A percentile compares a stretch with the other conserved stretches of the same genome.
These are phyloP conservation scores for Folsomia candida DNA, from an alignment of 2,888 invertebrate species.

Conservation along the genomic window DNA sequence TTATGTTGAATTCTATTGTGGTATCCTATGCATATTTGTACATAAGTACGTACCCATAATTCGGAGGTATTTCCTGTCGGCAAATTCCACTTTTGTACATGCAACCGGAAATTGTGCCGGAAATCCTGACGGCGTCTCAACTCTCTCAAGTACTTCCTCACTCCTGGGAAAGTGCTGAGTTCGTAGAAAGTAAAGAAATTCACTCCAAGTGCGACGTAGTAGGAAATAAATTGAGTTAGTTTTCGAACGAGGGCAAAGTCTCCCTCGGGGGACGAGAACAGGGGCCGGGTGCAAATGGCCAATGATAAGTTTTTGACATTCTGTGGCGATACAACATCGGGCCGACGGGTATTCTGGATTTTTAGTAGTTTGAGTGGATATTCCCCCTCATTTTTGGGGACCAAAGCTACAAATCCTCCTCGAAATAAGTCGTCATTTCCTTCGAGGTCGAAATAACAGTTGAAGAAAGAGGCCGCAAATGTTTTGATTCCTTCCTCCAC, in stretches of 20 bases:
- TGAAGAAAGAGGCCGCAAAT: slow-evolving; percentile 44
- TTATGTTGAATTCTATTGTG: no score
- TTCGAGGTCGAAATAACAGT: slow-evolving; percentile 36
- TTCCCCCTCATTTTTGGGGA: slow-evolving; percentile 30
- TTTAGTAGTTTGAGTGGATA: slow-evolving; percentile 47
- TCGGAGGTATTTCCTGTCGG: slow-evolving; percentile 48
- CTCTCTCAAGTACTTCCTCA: slow-evolving; percentile 33
- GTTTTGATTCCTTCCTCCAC: slow-evolving; percentile 49
- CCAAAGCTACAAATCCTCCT: slow-evolving; percentile 36
- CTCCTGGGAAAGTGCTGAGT: slow-evolving; percentile 37
- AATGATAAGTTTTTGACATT: slow-evolving; percentile 17
- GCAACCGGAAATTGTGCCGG: neutral
- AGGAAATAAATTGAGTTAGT: slow-evolving; percentile 51
- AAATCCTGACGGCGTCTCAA: neutral
- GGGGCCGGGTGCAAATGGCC: slow-evolving; percentile 51
- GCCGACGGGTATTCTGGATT: slow-evolving; percentile 23
- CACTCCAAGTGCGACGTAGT: slow-evolving; percentile 48
- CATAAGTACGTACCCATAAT: no score
- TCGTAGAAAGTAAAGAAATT: slow-evolving; percentile 44
- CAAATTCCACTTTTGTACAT: slow-evolving; percentile 46
- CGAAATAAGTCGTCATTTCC: no score
- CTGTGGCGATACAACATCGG: neutral
- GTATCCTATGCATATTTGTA: no score
- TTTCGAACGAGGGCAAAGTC: slow-evolving; percentile 40
- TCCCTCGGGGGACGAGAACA: slow-evolving; percentile 42